phyloP scores from a whole-genome alignment of 2,888 invertebrate species.

The Cryptus viduatorius region DNA sequence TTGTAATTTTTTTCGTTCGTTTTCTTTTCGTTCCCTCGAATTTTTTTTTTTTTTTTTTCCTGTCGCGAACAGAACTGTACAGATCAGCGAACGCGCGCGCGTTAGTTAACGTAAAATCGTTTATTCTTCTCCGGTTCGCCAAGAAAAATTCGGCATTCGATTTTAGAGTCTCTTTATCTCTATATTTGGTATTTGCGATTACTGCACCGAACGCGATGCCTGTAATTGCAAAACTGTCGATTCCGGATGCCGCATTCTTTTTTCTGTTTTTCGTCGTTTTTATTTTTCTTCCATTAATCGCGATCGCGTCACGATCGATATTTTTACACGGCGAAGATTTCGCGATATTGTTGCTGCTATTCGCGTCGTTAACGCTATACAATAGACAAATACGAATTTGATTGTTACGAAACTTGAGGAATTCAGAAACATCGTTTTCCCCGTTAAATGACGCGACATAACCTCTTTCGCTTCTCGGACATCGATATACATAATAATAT shows the following conservation, averaged over 20 bases:
- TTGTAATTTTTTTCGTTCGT: background rate
- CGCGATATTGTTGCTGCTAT: background rate
- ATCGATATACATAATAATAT: background rate
- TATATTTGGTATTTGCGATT: conserved; percentile 48
- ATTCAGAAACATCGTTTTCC: too few species aligned
- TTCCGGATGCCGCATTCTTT: conserved; percentile 11
- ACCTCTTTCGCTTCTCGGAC: too few species aligned
- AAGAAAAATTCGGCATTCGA: background rate
- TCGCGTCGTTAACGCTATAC: background rate
- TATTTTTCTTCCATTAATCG: conserved; percentile 21
- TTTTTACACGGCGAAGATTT: conserved; percentile 24
- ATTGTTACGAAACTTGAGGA: background rate
- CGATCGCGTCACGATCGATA: conserved; percentile 34
- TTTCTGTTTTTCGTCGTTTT: background rate
- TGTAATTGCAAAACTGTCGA: conserved; percentile 44
- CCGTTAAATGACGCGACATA: too few species aligned
- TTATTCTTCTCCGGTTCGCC: background rate
- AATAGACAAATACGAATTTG: background rate
- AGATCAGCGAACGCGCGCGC: conserved; percentile 1
- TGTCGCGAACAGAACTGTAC: background rate
- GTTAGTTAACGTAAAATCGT: background rate
- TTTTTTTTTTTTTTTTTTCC: background rate
- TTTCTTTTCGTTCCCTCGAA: background rate
- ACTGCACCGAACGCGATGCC: background rate
- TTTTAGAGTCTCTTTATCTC: conserved; percentile 39